Evolutionary conservation across 2,113 vertebrate species (phyloP).

Genomic region (Pelecanus crispus): DNA sequence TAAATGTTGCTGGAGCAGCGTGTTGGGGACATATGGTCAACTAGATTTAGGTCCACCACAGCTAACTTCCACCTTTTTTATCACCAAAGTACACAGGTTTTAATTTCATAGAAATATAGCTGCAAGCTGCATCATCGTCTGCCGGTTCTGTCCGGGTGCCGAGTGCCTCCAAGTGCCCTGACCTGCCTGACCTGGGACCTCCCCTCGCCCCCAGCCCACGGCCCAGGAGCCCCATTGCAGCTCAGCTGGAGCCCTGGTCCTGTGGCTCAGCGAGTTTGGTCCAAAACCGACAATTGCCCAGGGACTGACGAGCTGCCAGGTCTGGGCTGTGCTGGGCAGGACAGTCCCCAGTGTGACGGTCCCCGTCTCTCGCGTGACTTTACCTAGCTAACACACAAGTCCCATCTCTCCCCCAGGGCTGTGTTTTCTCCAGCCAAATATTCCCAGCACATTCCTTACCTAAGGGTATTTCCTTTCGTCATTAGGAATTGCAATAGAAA

Average conservation of each 20-base stretch:
- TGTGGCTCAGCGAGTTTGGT: neutral
- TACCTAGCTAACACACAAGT: neutral
- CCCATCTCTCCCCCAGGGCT: neutral
- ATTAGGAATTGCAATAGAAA: neutral
- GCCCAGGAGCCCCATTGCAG: neutral
- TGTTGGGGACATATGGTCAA: neutral
- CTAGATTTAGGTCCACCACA: neutral
- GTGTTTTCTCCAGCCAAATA: neutral
- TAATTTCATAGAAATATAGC: neutral
- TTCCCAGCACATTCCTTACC: neutral
- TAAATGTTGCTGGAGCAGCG: neutral
- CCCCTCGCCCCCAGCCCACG: rapidly evolving
- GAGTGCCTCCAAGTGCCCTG: neutral
- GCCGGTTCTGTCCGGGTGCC: rapidly evolving
- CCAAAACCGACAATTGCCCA: neutral
- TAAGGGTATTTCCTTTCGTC: neutral
- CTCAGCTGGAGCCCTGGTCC: neutral
- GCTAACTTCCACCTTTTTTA: neutral
- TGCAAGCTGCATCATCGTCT: neutral
- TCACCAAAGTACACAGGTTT: rapidly evolving
- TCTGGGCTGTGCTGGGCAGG: neutral
- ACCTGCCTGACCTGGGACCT: neutral
- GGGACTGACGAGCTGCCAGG: neutral
- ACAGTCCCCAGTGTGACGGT: neutral
- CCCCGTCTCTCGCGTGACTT: neutral